These are phyloP conservation scores for Nemotelus nigrinus DNA, from an alignment of 2,888 invertebrate species.

Conservation along the genomic window DNA sequence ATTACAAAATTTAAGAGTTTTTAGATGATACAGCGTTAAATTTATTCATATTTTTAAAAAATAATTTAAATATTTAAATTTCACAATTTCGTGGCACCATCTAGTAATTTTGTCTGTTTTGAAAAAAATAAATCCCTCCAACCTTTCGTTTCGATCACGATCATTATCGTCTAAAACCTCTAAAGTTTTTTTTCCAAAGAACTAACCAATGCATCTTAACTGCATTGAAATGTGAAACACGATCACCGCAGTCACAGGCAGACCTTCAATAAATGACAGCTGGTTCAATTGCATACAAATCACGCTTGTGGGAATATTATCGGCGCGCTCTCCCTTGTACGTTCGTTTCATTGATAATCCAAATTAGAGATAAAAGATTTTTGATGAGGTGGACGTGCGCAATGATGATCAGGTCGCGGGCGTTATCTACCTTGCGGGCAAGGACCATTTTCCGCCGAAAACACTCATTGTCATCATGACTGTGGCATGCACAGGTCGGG, in stretches of 20 bases:
- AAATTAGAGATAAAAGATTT: constrained; percentile 8
- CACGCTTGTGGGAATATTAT: background rate
- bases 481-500: too few relatives aligned
- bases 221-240: constrained; percentile 17
- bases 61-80: too few relatives aligned
- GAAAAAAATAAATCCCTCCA: background rate
- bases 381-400: constrained; percentile 37
- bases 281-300: background rate
- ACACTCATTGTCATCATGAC: too few relatives aligned
- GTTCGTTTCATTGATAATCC: constrained; percentile 30
- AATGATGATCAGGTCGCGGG: constrained; percentile 5
- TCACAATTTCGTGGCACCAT: too few relatives aligned
- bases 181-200: background rate
- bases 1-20: too few relatives aligned
- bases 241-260: background rate
- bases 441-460: background rate
- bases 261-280: background rate
- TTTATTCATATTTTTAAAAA: too few relatives aligned
- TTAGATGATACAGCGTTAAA: too few relatives aligned
- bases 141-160: constrained; percentile 1
- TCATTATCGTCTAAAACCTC: background rate
- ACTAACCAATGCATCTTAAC: background rate
- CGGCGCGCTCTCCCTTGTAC: background rate
- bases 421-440: background rate
- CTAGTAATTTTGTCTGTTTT: background rate